Base-by-base conservation (phyloP, 2,113 vertebrate genomes). In the Vulpes ferrilata region DNA sequence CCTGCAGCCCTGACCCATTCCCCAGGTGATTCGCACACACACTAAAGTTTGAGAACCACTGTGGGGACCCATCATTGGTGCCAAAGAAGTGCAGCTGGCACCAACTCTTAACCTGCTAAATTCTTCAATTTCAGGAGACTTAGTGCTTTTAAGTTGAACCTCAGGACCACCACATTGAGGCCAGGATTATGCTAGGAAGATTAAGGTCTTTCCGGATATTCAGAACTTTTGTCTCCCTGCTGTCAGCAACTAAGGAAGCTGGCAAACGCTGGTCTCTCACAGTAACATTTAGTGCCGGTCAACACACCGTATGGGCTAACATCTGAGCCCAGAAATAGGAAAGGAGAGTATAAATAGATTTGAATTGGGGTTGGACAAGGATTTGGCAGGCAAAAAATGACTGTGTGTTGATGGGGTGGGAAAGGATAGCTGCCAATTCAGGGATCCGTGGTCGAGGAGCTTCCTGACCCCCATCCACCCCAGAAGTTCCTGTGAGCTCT, bases 381-480 rank as follows among this genome's bases (percentile, higher is more conserved):
- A 98, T 98, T 98, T 98, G 98, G 97, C 98, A 98, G 98, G 98
- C 98, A 98, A 98, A 99, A 98, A 98, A 98, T 98, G 95, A 94
- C 98, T 98, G 90, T 96, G 96, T 97, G 95, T 97, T 98, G 97
- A 98, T 98, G 97, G 97, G 95, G 98, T 93, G 96, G 97, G 76
- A 86, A 96, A 97, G 88, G 76, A 98, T 64, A 97, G 98, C 94
- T 97, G 97, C 97, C 98, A 98, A 98, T 98, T 98, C 97, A 98
- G 97, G 97, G 93, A 90, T 97, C 95, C 96, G 97, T 93, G 97
- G 97, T 97, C 67, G 71, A 97, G 97, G 96, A 91, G 97, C 98
- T 99, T 98, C 97, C 98, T 98, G 98, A 99, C 98, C 98, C 97
- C 97, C 91, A 74, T 98, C 98, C 98, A 98, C 97, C 79, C 95